Conservation (phyloP, 2,888 invertebrate genomes). For the Tanytarsus gracilentus region DNA sequence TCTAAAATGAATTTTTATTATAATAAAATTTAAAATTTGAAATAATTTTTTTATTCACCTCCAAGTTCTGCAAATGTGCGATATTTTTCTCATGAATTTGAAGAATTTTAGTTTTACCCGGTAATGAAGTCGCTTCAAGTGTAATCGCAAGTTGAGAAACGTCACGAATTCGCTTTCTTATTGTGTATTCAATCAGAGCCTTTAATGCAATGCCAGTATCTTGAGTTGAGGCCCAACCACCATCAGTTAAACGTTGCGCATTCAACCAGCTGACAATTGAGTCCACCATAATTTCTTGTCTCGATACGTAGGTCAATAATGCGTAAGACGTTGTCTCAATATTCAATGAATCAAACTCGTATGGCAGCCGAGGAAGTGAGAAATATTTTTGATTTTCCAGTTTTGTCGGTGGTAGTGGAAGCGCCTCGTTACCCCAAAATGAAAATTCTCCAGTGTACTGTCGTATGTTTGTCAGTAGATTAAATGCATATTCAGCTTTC, state of each 20-base stretch:
- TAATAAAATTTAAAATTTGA: background rate
- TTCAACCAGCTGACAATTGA: slow-evolving; percentile 87
- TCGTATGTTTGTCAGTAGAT: slow-evolving; percentile 57
- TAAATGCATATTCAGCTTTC: slow-evolving; percentile 74
- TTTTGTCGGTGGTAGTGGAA: slow-evolving; percentile 75
- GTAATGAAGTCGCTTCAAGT: slow-evolving; percentile 76
- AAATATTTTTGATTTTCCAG: slow-evolving; percentile 88
- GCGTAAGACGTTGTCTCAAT: slow-evolving; percentile 91
- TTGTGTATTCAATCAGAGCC: slow-evolving; percentile 82
- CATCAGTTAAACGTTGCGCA: slow-evolving; percentile 73
- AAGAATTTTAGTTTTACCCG: slow-evolving; percentile 56
- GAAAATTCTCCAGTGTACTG: slow-evolving; percentile 67
- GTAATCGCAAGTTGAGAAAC: slow-evolving; percentile 67
- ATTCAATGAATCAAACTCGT: slow-evolving; percentile 81
- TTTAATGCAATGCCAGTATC: slow-evolving; percentile 84
- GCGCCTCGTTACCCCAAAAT: slow-evolving; percentile 74
- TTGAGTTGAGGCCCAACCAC: slow-evolving; percentile 83
- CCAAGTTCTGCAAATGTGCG: slow-evolving; percentile 66
- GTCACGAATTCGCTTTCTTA: slow-evolving; percentile 73
- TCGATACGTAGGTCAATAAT: slow-evolving; percentile 75
- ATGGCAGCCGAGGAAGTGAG: slow-evolving; percentile 75
- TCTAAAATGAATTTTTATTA: slow-evolving; percentile 45
- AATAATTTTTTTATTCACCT: slow-evolving; percentile 44
- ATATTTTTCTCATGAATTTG: slow-evolving; percentile 67
- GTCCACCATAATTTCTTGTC: slow-evolving; percentile 72